Evolutionary conservation across 1,140 invertebrate species (phyloP).

Genomic region (Drosophila tropicalis): DNA sequence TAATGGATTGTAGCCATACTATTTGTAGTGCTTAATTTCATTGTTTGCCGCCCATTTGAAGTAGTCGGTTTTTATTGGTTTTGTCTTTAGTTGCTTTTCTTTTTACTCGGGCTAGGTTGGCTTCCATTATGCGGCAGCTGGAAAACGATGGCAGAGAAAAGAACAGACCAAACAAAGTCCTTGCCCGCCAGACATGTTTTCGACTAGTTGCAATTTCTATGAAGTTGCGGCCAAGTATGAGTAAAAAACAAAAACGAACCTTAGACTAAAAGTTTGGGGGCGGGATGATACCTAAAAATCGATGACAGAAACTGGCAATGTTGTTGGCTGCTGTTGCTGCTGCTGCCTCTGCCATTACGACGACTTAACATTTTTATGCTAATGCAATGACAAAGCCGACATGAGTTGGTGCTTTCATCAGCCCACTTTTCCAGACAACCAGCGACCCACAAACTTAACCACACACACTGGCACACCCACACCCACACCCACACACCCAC

Average conservation of each 20-base stretch:
- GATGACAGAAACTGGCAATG: conserved; percentile 36
- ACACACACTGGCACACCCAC: background rate
- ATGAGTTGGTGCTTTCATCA: conserved; percentile 40
- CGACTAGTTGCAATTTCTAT: conserved; percentile 11
- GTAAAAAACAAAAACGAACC: background rate
- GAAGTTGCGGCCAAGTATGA: background rate
- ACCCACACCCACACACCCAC: background rate
- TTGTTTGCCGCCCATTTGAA: conserved; percentile 10
- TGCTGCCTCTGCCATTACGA: conserved; percentile 42
- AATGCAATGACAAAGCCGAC: conserved; percentile 63
- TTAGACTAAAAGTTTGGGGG: background rate
- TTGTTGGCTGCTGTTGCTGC: conserved; percentile 19
- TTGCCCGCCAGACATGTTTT: conserved; percentile 8
- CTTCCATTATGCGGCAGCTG: conserved; percentile 8
- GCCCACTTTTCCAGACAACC: background rate
- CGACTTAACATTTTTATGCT: conserved; percentile 62
- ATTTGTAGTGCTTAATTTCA: conserved; percentile 8
- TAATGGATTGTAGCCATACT: conserved; percentile 5
- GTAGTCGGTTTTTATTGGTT: conserved; percentile 10
- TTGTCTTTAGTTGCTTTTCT: background rate
- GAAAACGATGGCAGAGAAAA: conserved; percentile 3
- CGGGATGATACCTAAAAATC: conserved; percentile 35
- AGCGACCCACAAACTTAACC: conserved; percentile 1
- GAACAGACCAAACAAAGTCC: conserved; percentile 3
- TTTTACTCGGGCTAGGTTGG: background rate